Percentiles rank a stretch among this genome's conserved stretches.
These are phyloP conservation scores for Anolis carolinensis DNA, from an alignment of 2,113 vertebrate species.

Conservation along the genomic window DNA sequence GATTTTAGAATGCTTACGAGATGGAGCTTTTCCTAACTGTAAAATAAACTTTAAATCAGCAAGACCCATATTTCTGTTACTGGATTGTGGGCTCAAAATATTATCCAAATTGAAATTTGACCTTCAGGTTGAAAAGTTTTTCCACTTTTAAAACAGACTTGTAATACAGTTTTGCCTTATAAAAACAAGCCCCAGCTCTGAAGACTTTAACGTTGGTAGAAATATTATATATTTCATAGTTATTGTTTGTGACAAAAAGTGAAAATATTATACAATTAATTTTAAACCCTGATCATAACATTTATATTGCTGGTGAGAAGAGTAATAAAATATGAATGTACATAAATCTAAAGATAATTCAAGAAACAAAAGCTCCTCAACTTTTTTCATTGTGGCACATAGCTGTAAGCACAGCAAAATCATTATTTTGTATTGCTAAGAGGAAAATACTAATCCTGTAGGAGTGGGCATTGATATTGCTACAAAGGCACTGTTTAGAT, in stretches of 20 bases:
- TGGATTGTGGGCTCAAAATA: too few relatives aligned
- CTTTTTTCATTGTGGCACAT: not conserved
- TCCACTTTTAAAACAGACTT: not conserved
- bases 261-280: not conserved
- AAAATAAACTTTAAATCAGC: too few relatives aligned
- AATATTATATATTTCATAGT: not conserved
- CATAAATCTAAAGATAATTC: slow-evolving; percentile 15
- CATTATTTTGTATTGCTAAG: slow-evolving; percentile 22
- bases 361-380: not conserved
- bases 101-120: too few relatives aligned
- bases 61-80: too few relatives aligned
- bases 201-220: not conserved
- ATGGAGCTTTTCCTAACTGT: too few relatives aligned
- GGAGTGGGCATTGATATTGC: slow-evolving; percentile 35
- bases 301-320: not conserved
- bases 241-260: not conserved
- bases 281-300: not conserved
- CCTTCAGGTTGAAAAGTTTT: too few relatives aligned
- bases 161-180: not conserved
- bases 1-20: too few relatives aligned
- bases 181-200: rapidly evolving
- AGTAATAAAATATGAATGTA: slow-evolving; percentile 13
- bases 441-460: slow-evolving; percentile 37
- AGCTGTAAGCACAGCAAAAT: slow-evolving; percentile 42
- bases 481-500: slow-evolving; percentile 47